Percentiles rank a stretch among this genome's conserved stretches.
Conservation (phyloP, 2,888 invertebrate genomes). For the Oxycera nigricornis region DNA sequence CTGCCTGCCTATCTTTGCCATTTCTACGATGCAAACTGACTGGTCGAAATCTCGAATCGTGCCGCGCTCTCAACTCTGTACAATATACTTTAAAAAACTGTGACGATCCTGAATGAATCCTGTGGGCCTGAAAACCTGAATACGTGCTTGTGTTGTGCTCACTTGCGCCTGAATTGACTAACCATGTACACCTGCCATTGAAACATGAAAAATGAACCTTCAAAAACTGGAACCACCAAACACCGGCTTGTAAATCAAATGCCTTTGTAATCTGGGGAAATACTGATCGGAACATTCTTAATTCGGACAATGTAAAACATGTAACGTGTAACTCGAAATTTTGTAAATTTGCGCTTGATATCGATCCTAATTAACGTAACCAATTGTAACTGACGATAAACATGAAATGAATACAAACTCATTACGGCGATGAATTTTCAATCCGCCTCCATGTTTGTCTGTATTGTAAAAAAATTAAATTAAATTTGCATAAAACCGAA, state of each 20-base stretch:
- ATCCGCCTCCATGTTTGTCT: neutral
- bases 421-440: constrained; percentile 27
- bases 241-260: neutral
- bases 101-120: constrained; percentile 37
- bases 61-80: constrained; percentile 34
- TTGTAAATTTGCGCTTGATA: constrained; percentile 5
- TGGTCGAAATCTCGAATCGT: constrained; percentile 17
- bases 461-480: neutral
- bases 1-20: constrained; percentile 26
- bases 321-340: neutral
- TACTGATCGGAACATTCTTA: constrained; percentile 1
- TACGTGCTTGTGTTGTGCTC: constrained; percentile 21
- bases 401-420: constrained; percentile 9
- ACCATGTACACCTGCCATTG: neutral
- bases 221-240: neutral
- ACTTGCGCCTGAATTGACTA: constrained; percentile 14
- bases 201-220: neutral
- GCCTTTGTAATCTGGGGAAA: constrained; percentile 6
- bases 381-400: neutral
- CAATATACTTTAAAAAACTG: constrained; percentile 1
- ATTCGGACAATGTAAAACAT: neutral
- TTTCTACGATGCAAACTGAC: constrained; percentile 22
- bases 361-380: neutral
- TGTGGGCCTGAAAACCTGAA: constrained; percentile 4
- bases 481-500: constrained; percentile 7